Base-by-base conservation (phyloP, 2,888 invertebrate species). In the Penaeus monodon region DNA sequence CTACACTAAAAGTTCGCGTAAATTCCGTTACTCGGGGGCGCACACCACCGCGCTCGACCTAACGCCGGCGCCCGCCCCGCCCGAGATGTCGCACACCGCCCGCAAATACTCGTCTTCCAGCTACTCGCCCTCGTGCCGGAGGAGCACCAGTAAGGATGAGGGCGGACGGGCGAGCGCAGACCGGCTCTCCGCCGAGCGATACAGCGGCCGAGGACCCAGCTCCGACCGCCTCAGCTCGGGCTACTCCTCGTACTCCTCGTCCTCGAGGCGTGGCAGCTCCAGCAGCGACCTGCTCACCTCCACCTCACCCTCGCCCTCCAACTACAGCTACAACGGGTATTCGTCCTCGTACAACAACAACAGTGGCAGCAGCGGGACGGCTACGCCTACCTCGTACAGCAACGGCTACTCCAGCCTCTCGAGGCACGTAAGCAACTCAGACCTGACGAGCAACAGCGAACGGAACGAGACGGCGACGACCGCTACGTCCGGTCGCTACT, bases 11-110 rank as follows among this genome's bases (percentile, higher is more conserved):
- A 76, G 65, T 20, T 33, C 76, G n/a, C 86, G 81, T 10, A 73
- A 38, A 17, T 68, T 38, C 24, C 81, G 83, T 14, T 86, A 86
- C 79, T 86, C 86, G 27, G 86, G 86, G 29, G 81, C 86, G 20
- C 86, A 77, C 78, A 86, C 86, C 22, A 83, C 86, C 66, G 86
- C 78, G 64, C 82, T 86, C 38, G 86, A 86, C 74, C 49, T 77
- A 22, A 57, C 77, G 49, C 20, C 85, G 3, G 74, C 74, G 38
- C 79, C 88, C 17, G 29, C 77, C 64, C 22, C 49, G 73, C 88
- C 85, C 10, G 86, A 83, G 79, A 88, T 88, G 85, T 88, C 88
- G 14, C 86, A 86, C 83, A 88, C 88, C 24, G 88, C 88, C 66
- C 70, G 85, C n/a, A 88, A 86, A 57, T 88, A 88, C 83, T 81